Base-by-base conservation (phyloP, 1,140 invertebrate genomes). In the Cherax quadricarinatus region DNA sequence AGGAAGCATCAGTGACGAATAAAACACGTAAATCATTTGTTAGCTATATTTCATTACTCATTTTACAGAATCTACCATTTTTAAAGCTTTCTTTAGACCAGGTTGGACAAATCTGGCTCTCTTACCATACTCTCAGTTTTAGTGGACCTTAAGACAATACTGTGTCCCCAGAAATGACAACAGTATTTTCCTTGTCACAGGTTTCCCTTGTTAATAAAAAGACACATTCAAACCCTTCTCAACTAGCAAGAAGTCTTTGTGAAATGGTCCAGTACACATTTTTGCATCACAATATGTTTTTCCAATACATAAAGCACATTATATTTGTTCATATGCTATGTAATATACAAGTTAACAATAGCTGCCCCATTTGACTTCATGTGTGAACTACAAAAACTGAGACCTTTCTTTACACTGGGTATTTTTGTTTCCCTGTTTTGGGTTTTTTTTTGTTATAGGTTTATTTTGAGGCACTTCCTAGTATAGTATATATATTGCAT, bases 31-130 rank as follows among this genome's bases (percentile, higher is more conserved):
- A 70, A 79, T 90, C 57, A 73, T 62, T 90, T 90, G 89, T 90
- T 85, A 90, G 81, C 86, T 90, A 90, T 90, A 90, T 90, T 90
- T 90, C 89, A 90, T 84, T 90, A 90, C 89, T 90, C 89, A 90
- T 85, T 85, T 90, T 90, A 90, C 89, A 90, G 89, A 85, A 85
- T 90, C 89, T 90, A 90, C 89, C 88, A 84, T 57, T 90, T 83
- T 90, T 84, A 89, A 89, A 89, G 88, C 88, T 89, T 89, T 89
- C 85, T 86, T 70, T 81, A 81, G 79, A 66, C 88, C 79, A 89
- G 79, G 53, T 53, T 62, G 85, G 78, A 88, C 87, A 81, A 81
- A 80, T 80, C 87, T 88, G 75, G 87, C 87, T 81, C 87, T 81
- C 48, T 51, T 66, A 66, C 75, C 57, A 80, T 62, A 81, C 75